Conservation (phyloP, 1,140 invertebrate genomes). For the Drosophila ogumai region DNA sequence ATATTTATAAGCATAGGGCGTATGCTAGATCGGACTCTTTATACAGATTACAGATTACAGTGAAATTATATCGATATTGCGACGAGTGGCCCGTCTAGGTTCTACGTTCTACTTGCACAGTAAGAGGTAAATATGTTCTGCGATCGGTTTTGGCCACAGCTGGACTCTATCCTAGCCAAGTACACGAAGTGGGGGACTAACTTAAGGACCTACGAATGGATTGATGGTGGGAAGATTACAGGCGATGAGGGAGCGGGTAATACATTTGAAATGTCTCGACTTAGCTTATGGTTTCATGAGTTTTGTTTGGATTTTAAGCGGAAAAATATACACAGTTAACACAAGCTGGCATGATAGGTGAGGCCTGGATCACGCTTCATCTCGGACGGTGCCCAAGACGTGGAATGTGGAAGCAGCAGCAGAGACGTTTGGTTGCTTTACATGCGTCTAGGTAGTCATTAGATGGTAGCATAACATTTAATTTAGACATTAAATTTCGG, state of each 20-base stretch:
- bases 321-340: slow-evolving; percentile 31
- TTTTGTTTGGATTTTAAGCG: slow-evolving; percentile 17
- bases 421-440: slow-evolving; percentile 27
- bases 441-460: slow-evolving; percentile 29
- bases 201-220: slow-evolving; percentile 31
- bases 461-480: slow-evolving; percentile 71
- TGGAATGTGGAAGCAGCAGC: slow-evolving; percentile 59
- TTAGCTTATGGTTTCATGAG: slow-evolving; percentile 26
- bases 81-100: slow-evolving; percentile 50
- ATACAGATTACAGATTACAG: slow-evolving; percentile 61
- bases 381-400: slow-evolving; percentile 9
- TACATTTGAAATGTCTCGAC: slow-evolving; percentile 47
- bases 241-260: slow-evolving; percentile 17
- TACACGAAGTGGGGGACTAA: slow-evolving; percentile 13
- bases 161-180: slow-evolving; percentile 56
- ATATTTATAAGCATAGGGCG: slow-evolving; percentile 50
- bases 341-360: slow-evolving; percentile 8
- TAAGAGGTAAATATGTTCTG: slow-evolving; percentile 80
- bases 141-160: slow-evolving; percentile 69
- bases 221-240: slow-evolving; percentile 57
- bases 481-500: slow-evolving; percentile 73
- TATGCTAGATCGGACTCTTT: slow-evolving; percentile 57
- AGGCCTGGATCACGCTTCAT: slow-evolving; percentile 13
- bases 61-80: slow-evolving; percentile 47
- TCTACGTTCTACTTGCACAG: slow-evolving; percentile 68